Evolutionary conservation across 2,113 vertebrate species (phyloP).

Genomic region (Grammomys dolichurus): DNA sequence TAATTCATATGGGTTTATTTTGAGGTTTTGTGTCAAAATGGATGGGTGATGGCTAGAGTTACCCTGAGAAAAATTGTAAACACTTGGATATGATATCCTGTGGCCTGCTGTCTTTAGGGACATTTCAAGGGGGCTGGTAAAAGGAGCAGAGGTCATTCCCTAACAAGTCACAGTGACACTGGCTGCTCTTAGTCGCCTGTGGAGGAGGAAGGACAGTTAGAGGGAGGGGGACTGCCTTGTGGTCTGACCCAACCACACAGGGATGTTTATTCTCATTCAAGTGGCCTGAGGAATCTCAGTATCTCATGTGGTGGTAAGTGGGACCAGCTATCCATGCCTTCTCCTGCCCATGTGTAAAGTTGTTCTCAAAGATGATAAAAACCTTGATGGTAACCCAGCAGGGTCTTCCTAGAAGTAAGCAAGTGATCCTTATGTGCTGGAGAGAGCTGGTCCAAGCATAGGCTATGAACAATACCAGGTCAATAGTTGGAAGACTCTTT

Average conservation of each 20-base stretch:
- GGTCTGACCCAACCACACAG: too few species aligned
- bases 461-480: background rate
- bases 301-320: background rate
- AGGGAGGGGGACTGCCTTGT: background rate
- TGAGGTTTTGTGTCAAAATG: constrained; percentile 61
- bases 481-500: background rate
- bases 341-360: background rate
- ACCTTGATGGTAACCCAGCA: background rate
- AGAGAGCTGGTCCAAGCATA: background rate
- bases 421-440: background rate
- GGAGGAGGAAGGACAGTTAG: background rate
- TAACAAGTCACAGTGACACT: background rate
- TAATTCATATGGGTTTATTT: background rate
- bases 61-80: constrained; percentile 8
- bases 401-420: background rate
- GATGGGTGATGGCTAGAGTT: background rate
- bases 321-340: background rate
- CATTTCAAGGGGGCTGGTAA: background rate
- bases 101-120: background rate
- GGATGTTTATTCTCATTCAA: background rate
- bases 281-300: background rate
- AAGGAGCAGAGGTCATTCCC: background rate
- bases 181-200: background rate
- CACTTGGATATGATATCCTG: background rate
- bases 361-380: background rate